Evolutionary conservation across 2,797 vertebrate genomes (phyloP).

Genomic region (Chelidonichthys spinosus): DNA sequence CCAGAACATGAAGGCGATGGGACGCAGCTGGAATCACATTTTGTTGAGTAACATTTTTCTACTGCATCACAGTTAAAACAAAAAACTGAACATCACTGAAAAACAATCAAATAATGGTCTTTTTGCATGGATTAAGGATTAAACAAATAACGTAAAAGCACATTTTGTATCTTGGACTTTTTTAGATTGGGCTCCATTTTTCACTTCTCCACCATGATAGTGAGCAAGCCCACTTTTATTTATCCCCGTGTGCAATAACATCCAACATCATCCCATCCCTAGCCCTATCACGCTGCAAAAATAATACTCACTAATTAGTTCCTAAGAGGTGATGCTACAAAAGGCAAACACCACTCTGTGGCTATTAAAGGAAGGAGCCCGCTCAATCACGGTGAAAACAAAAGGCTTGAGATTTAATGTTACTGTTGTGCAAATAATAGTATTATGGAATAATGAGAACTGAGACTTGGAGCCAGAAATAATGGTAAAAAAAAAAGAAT

Average conservation of each 20-base stretch:
- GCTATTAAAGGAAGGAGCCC: constrained; percentile 15
- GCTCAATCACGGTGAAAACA: constrained; percentile 18
- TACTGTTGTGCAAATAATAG: constrained; percentile 5
- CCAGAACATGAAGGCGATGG: constrained; percentile 39
- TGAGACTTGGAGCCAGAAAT: constrained; percentile 16
- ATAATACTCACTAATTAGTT: constrained; percentile 39
- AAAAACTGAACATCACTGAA: too few species aligned
- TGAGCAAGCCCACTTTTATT: too few species aligned
- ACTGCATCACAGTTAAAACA: too few species aligned
- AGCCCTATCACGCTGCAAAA: constrained; percentile 43
- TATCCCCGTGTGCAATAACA: too few species aligned
- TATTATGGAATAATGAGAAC: constrained; percentile 12
- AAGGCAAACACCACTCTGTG: constrained; percentile 29
- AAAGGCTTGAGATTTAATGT: constrained; percentile 22
- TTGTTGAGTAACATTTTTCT: too few species aligned
- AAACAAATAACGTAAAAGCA: too few species aligned
- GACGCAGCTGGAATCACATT: too few species aligned
- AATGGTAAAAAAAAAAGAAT: constrained; percentile 2
- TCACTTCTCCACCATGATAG: too few species aligned
- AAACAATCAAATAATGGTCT: too few species aligned
- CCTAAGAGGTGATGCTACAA: constrained; percentile 42
- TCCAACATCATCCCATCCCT: too few species aligned
- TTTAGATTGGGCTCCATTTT: too few species aligned
- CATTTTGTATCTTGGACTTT: too few species aligned
- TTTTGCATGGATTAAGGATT: constrained; percentile 23